Conservation (phyloP, 2,888 invertebrate species). For the Acanthococcus lagerstroemiae region DNA sequence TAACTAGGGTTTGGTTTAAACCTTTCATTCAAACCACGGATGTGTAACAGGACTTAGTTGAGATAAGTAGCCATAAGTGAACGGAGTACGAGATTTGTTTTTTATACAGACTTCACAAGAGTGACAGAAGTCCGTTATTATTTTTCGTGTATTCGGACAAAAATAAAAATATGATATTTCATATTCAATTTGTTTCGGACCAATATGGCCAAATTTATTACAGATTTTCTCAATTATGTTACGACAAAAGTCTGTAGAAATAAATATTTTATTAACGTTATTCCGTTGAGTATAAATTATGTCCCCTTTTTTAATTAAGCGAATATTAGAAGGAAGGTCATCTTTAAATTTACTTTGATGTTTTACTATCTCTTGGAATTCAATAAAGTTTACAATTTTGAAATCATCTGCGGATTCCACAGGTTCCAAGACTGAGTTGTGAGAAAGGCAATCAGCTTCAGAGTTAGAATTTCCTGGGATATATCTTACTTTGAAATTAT, state of each 20-base stretch:
- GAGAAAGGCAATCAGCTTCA: slow-evolving; percentile 35
- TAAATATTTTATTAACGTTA: neutral
- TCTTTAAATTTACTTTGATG: neutral
- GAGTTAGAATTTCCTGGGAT: slow-evolving; percentile 34
- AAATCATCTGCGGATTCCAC: slow-evolving; percentile 22
- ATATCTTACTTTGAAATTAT: slow-evolving; percentile 35
- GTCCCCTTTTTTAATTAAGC: neutral
- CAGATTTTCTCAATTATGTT: neutral
- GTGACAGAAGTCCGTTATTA: slow-evolving; percentile 34
- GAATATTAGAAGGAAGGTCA: neutral
- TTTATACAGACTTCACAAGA: slow-evolving; percentile 36
- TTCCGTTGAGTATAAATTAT: neutral
- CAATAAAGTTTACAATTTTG: neutral
- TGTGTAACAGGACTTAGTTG: slow-evolving; percentile 36
- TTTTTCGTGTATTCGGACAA: slow-evolving; percentile 31
- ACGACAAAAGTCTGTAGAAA: neutral
- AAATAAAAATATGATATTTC: neutral
- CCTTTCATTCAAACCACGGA: neutral
- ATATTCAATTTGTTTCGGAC: neutral
- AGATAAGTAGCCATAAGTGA: slow-evolving; percentile 36
- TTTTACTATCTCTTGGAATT: neutral
- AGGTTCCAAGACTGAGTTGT: slow-evolving; percentile 34
- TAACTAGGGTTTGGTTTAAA: neutral
- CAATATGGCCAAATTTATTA: slow-evolving; percentile 1
- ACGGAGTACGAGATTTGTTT: slow-evolving; percentile 38